phyloP scores from a whole-genome alignment of 1,140 invertebrate species.

The Drosophila kanapiae region DNA sequence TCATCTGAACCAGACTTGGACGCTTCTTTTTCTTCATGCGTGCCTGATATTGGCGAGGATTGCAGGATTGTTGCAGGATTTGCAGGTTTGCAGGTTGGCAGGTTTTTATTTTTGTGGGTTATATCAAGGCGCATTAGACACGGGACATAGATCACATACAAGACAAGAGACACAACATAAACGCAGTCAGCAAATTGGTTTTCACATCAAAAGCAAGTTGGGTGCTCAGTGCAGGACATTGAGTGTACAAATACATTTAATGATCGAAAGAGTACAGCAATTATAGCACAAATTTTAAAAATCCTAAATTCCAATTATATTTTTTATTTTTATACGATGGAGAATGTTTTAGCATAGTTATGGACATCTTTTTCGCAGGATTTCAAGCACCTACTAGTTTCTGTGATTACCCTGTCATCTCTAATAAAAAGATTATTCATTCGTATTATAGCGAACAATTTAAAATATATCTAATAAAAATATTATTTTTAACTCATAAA shows the following conservation, averaged over 20 bases:
- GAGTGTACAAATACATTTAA: not conserved
- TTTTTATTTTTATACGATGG: too few species aligned
- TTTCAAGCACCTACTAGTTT: too few species aligned
- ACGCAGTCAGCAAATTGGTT: constrained; percentile 55
- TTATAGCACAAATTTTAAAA: not conserved
- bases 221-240: constrained; percentile 14
- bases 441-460: too few species aligned
- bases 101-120: constrained; percentile 46
- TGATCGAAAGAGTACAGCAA: constrained; percentile 1
- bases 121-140: constrained; percentile 66
- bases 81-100: constrained; percentile 6
- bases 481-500: too few species aligned
- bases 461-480: too few species aligned
- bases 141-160: constrained; percentile 63
- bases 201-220: constrained; percentile 54
- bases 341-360: too few species aligned
- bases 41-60: constrained; percentile 84
- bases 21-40: constrained; percentile 90
- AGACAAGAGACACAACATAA: constrained; percentile 69
- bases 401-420: too few species aligned
- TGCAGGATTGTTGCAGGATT: constrained; percentile 18
- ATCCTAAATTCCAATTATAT: too few species aligned
- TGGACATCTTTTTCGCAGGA: too few species aligned
- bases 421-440: too few species aligned
- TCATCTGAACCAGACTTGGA: constrained; percentile 92